Base-by-base conservation (phyloP, 2,888 invertebrate species). In the Cynaeus angustus region DNA sequence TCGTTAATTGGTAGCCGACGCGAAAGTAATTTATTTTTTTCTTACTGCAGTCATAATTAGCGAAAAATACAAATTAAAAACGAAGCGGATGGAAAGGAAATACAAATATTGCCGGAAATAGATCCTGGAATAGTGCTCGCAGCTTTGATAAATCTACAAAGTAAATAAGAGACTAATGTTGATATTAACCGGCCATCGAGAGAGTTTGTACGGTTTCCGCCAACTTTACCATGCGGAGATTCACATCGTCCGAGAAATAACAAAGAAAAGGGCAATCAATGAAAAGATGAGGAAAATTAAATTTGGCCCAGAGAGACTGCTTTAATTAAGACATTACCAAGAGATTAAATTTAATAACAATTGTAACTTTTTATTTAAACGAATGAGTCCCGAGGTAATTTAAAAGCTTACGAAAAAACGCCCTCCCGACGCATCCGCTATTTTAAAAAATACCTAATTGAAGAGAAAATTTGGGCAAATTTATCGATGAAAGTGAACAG, bases 181-280 rank as follows among this genome's bases (percentile, higher is more conserved):
- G 56, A 56, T 56, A 43, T 56, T 59, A 59, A 59, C 46, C 46
- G 46, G 33, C 10, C 59, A 37, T 59, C 46, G 46, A 38, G 55
- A 37, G 46, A 26, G 33, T 59, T 59, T 59, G 46, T 48, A 56
- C 43, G 56, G 46, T 37, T 58, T 45, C 26, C 45, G 5, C 7
- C 28, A 28, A 30, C 12, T 21, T 21, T 21, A 21, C 4, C 21
- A 4, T 21, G 21, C 21, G 21, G 21, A 4, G 4, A 21, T 21
- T 21, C 21, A 21, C 1, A 21, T 4, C 21, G 21, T 10, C 8
- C 3, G 26, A 50, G 12, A 13, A 41, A 5, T 41, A n/a, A n/a
- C 41, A 33, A 33, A 33, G 9, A 33, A 28, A 28, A 28, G 7
- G 28, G n/a, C n/a, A n/a, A 21, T 21, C 4, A 21, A 21, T 21